Percentiles rank a stretch among this genome's conserved stretches.
phyloP scores from a whole-genome alignment of 2,113 vertebrate genomes.

The Cyanoderma ruficeps region DNA sequence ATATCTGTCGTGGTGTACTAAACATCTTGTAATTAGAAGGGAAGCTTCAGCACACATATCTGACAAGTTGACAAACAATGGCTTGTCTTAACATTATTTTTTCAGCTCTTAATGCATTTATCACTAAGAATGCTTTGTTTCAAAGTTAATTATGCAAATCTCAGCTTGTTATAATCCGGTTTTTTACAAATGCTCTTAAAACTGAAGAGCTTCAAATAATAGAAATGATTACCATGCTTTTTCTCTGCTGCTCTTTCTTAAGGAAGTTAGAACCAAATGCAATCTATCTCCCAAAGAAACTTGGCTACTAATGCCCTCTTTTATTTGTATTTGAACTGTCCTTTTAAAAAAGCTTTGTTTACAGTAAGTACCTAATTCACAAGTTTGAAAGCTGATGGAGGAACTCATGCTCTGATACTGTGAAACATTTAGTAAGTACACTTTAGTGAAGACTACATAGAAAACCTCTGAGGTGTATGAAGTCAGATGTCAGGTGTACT shows the following conservation, averaged over 20 bases:
- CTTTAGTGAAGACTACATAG: conserved; percentile 89
- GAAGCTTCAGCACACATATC: conserved; percentile 24
- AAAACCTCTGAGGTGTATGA: conserved; percentile 90
- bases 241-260: conserved; percentile 36
- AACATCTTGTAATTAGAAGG: conserved; percentile 46
- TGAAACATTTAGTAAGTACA: conserved; percentile 67
- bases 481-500: conserved; percentile 84
- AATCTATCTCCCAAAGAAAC: conserved; percentile 31
- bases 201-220: conserved; percentile 33
- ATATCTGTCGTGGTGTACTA: conserved; percentile 16
- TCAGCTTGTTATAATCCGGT: conserved; percentile 53
- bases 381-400: conserved; percentile 36
- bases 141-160: conserved; percentile 62
- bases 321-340: conserved; percentile 60
- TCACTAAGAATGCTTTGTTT: conserved; percentile 56
- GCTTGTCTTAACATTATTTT: conserved; percentile 29
- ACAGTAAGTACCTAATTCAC: conserved; percentile 16
- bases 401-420: conserved; percentile 51
- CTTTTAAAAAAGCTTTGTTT: conserved; percentile 57
- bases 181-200: conserved; percentile 54
- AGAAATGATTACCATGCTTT: conserved; percentile 44
- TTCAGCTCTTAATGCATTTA: conserved; percentile 34
- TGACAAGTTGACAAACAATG: conserved; percentile 57
- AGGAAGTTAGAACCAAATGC: conserved; percentile 49
- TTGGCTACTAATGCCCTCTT: conserved; percentile 4